Conservation (phyloP, 2,888 invertebrate species). For the Synanthedon formicaeformis region DNA sequence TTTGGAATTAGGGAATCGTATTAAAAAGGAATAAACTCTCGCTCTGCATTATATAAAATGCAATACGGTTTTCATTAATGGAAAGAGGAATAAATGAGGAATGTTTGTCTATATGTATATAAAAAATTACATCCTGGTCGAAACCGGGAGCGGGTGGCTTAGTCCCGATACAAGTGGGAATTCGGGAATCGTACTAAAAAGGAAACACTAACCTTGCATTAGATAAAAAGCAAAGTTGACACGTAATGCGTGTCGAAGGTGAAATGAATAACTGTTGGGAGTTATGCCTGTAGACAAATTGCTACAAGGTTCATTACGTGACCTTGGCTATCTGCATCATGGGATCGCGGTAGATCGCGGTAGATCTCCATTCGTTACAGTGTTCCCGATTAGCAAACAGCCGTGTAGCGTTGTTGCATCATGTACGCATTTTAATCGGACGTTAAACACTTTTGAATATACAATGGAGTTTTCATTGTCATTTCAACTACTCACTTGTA, state of each 20-base stretch:
- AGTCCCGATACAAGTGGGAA: too few relatives aligned
- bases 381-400: neutral
- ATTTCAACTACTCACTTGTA: too few relatives aligned
- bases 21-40: too few relatives aligned
- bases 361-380: neutral
- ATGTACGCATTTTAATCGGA: neutral
- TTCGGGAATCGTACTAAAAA: too few relatives aligned
- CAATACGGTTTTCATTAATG: too few relatives aligned
- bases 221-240: neutral
- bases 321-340: conserved; percentile 11
- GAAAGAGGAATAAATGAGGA: too few relatives aligned
- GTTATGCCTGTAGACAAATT: neutral
- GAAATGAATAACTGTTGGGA: conserved; percentile 1
- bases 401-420: neutral
- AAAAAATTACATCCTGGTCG: too few relatives aligned
- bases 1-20: too few relatives aligned
- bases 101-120: too few relatives aligned
- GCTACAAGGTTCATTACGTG: conserved; percentile 10
- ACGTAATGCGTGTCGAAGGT: neutral
- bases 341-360: conserved; percentile 1
- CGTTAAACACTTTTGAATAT: neutral
- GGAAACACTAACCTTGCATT: too few relatives aligned
- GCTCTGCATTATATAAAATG: neutral
- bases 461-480: neutral
- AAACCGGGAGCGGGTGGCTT: too few relatives aligned